Base-by-base conservation (phyloP, 2,797 vertebrate species). In the Tenualosa ilisha region DNA sequence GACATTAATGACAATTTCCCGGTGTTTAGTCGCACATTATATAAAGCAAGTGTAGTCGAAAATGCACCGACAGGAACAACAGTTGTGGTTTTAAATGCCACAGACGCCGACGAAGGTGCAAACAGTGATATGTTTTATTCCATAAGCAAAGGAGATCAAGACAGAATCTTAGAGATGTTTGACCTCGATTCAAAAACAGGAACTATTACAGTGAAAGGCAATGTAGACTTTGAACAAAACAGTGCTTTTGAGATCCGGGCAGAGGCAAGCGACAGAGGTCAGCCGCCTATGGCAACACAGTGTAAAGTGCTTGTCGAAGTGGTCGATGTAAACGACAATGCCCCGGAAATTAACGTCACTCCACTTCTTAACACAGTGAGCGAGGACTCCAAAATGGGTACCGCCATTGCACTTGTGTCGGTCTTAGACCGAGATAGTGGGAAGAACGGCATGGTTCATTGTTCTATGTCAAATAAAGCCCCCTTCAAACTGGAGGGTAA, bases 321-420 rank as follows among this genome's bases (percentile, higher is more conserved):
- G 82, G 88, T 92, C 0, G 96, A 96, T 17, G 91, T 95, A 86
- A 97, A 96, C 46, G 95, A 96, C 82, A 95, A 97, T 3, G 91
- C 92, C 9, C 95, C 95, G 0, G 93, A 96, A 61, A 91, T 96
- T 56, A 89, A 89, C 0, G 46, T 96, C 43, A 90, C 92, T 0
- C 93, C 93, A 59, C 88, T 95, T 11, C 92, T 86, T 54, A 93
- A 91, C 79, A 92, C 91, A 0, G 81, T 96, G 82, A 92, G 92
- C 0, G 94, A 96, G 86, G 93, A 95, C 43, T 89, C 92, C 0
- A 72, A 84, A 50, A 88, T 92, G 46, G 94, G 95, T 81, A 95
- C 95, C 5, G 40, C 40, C 2, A 22, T 79, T 9, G 72, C 72
- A 0, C 13, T 79, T 6, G 40, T 79, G 6, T 83, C 84, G 24